A percentile compares a stretch with the other conserved stretches of the same genome.
phyloP scores from a whole-genome alignment of 92 coral and sea anemone species.

The Bergia puertoricense region DNA sequence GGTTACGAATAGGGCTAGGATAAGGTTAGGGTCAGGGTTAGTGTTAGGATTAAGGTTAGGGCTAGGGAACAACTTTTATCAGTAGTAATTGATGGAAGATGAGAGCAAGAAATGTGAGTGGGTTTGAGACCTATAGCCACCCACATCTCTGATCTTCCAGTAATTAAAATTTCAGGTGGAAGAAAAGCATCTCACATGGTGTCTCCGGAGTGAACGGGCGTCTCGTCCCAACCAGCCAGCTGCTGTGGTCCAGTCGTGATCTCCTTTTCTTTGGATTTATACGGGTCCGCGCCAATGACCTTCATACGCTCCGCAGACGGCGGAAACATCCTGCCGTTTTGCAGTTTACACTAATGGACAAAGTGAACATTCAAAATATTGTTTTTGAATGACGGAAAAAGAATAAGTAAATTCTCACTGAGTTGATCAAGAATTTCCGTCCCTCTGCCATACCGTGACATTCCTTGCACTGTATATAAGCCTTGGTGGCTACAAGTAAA shows the following conservation, averaged over 20 bases:
- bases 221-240: slow-evolving; percentile 85
- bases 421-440: too few species aligned
- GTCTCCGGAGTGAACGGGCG: slow-evolving; percentile 84
- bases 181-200: slow-evolving; percentile 60
- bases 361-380: not conserved
- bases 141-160: not conserved
- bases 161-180: not conserved
- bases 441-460: too few species aligned
- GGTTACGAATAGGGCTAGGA: too few species aligned
- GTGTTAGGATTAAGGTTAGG: too few species aligned
- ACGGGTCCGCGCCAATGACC: slow-evolving; percentile 77
- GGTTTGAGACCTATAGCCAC: not conserved
- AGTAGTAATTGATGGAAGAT: not conserved
- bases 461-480: too few species aligned
- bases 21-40: too few species aligned
- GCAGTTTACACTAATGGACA: slow-evolving; percentile 55
- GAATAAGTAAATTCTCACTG: too few species aligned
- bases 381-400: not conserved
- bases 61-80: too few species aligned
- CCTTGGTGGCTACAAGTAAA: too few species aligned
- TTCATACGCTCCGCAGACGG: slow-evolving; percentile 77
- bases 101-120: not conserved
- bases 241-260: slow-evolving; percentile 69
- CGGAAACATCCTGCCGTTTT: slow-evolving; percentile 65
- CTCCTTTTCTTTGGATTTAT: slow-evolving; percentile 40